Conservation (phyloP, 2,113 vertebrate species). For the Ceyx melanurus region DNA sequence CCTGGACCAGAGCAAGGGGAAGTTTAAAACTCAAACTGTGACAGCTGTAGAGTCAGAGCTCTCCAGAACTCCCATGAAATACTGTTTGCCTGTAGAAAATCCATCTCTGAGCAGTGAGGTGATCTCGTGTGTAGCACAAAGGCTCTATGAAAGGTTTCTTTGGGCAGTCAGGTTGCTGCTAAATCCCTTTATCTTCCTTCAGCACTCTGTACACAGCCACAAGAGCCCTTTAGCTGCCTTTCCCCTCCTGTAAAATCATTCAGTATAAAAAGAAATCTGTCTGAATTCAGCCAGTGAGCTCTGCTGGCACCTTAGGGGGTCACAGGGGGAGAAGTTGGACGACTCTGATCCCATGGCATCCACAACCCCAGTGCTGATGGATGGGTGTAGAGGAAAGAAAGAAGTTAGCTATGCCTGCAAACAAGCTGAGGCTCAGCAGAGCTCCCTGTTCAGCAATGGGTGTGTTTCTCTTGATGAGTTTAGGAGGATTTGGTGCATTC, state of each 20-base stretch:
- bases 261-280: background rate
- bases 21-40: background rate
- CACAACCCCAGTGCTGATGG: background rate
- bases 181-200: background rate
- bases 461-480: background rate
- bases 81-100: background rate
- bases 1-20: background rate
- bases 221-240: background rate
- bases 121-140: background rate
- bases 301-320: background rate
- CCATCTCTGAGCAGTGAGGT: background rate
- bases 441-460: background rate
- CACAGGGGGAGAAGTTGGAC: background rate
- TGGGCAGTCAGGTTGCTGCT: background rate
- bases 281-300: background rate
- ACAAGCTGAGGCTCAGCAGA: background rate
- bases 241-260: background rate
- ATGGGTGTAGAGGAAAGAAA: background rate
- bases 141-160: background rate
- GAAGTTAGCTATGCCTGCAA: background rate
- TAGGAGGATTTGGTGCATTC: background rate
- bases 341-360: background rate
- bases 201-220: background rate
- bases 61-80: background rate
- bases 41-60: background rate